Conservation (phyloP, 2,113 vertebrate species). For the Phylloscopus trochiloides region DNA sequence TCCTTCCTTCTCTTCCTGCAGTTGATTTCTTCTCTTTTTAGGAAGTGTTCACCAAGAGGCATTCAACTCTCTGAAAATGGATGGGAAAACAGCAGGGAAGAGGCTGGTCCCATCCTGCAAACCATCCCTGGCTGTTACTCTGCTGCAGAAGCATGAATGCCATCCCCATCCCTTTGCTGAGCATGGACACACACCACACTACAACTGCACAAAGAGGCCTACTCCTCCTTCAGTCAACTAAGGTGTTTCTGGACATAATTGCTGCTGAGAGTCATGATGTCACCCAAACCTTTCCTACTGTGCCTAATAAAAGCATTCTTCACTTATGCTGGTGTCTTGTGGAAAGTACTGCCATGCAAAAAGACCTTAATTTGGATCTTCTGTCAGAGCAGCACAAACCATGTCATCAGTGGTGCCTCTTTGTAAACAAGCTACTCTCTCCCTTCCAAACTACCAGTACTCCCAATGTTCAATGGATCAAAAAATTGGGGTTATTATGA, state of each 20-base stretch:
- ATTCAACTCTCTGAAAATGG: slow-evolving; percentile 29
- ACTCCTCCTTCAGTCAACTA: background rate
- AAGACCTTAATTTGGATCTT: background rate
- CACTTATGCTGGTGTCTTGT: background rate
- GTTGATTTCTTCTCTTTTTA: slow-evolving; percentile 53
- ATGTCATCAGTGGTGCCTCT: background rate
- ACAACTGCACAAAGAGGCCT: background rate
- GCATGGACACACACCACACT: background rate
- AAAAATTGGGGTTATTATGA: background rate
- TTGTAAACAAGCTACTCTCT: background rate
- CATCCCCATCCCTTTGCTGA: background rate
- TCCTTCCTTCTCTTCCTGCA: slow-evolving; percentile 55
- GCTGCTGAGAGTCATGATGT: background rate
- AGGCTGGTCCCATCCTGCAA: background rate
- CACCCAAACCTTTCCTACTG: background rate
- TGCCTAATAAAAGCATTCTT: background rate
- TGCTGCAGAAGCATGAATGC: background rate
- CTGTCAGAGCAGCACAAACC: background rate
- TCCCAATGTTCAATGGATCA: background rate
- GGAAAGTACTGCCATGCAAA: background rate
- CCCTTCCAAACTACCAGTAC: background rate
- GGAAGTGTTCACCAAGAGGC: slow-evolving; percentile 30
- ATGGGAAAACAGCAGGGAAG: background rate
- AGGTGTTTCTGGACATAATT: background rate
- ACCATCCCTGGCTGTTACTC: background rate